Evolutionary conservation across 2,888 invertebrate species (phyloP), one percentile per base, ranked within the genome.

Genomic region (Oscheius onirici): DNA sequence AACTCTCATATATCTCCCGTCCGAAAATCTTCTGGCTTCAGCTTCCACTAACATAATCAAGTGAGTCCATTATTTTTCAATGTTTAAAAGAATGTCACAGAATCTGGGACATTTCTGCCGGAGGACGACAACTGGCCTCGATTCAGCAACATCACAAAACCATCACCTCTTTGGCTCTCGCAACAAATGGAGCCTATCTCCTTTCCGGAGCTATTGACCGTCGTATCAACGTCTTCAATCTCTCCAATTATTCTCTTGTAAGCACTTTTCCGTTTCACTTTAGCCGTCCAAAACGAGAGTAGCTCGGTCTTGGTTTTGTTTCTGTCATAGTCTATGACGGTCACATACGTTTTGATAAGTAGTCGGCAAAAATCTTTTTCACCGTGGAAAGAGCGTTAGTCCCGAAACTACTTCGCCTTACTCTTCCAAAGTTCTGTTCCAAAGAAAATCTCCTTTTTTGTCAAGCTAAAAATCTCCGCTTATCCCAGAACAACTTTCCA

Each of bases 81-180:
- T 24, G 20, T 46, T 60, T 60, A 34, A 26, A 49, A 13, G 8
- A 17, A 40, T 17, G 6, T 6, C 15, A 3, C 1, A 83, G 84
- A 72, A 93, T 97, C 0, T 97, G 96, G 96, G 97, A 97, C 88
- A 92, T 93, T 5, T 91, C 95, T 63, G 92, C 93, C 78, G 89
- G 89, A 6, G 95, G 95, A 11, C 92, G 93, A 87, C 89, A 94
- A 68, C 88, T 97, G 26, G 92, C 94, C 1, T 92, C 92, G 83
- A 91, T 97, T 77, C 93, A 93, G 1, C 93, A 94, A 83, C 97
- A 99, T 89, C 95, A 96, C 88, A 97, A 97, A 90, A 95, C 96
- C 0, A 92, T 97, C 0, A 97, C 95, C 0, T 93, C 93, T 78
- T 88, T 97, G 60, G 90, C 92, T 78, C 91, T 96, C 74, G 93